Percentiles rank a stretch among this genome's conserved stretches.
Evolutionary conservation across 2,888 invertebrate genomes (phyloP).

Genomic region (Neoaliturus tenellus): DNA sequence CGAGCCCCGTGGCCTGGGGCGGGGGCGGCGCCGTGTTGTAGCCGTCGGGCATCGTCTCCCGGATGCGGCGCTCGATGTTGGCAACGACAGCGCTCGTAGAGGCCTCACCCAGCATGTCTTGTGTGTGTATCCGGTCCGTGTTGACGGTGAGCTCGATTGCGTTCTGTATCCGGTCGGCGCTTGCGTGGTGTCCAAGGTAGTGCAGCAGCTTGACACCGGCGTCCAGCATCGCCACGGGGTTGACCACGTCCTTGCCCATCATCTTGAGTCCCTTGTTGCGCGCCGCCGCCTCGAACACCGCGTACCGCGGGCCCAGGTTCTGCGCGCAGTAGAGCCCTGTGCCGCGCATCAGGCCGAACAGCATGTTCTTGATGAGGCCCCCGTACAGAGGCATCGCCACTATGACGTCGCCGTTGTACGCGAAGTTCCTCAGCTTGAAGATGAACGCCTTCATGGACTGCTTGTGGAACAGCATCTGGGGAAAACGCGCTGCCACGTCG

Average conservation of each 20-base stretch:
- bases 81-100: not conserved
- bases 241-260: conserved; percentile 32
- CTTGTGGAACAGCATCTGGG: not conserved
- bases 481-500: not conserved
- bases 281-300: conserved; percentile 39
- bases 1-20: no score
- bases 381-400: conserved; percentile 15
- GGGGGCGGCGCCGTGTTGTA: not conserved
- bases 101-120: conserved; percentile 18
- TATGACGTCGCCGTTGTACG: conserved; percentile 36
- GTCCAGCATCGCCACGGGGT: conserved; percentile 23
- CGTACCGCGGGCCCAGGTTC: conserved; percentile 30
- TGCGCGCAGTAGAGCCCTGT: not conserved
- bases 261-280: conserved; percentile 26
- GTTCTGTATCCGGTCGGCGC: not conserved
- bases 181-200: not conserved
- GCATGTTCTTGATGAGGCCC: conserved; percentile 2
- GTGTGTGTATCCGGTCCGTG: conserved; percentile 19
- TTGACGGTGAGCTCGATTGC: conserved; percentile 11
- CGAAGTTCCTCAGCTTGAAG: not conserved
- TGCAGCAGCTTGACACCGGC: conserved; percentile 15
- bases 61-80: conserved; percentile 15
- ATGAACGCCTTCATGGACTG: conserved; percentile 2
- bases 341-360: conserved; percentile 6
- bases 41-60: conserved; percentile 23